Percentiles rank a stretch among this genome's conserved stretches.
Conservation (phyloP, 2,888 invertebrate species). For the Chaetogeoica ovagalla region DNA sequence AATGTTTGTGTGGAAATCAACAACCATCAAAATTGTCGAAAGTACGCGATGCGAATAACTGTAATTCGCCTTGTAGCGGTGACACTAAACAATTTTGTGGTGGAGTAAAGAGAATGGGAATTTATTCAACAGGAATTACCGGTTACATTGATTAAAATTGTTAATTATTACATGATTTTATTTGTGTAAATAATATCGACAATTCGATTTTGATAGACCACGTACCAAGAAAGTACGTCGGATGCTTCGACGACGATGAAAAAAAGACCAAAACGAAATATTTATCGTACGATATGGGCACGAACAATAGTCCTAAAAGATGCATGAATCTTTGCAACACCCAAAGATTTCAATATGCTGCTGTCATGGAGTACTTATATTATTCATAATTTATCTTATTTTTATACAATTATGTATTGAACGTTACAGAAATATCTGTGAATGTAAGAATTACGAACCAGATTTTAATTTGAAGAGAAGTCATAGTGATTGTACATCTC, state of each 20-base stretch:
- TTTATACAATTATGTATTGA: too few species aligned
- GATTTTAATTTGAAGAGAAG: conserved; percentile 2
- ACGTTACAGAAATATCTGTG: conserved; percentile 5
- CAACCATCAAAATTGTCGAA: conserved; percentile 19
- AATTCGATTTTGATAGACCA: too few species aligned
- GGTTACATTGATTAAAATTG: background rate
- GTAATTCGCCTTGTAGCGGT: too few species aligned
- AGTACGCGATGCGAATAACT: conserved; percentile 49
- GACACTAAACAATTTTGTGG: conserved; percentile 54
- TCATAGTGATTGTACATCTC: background rate
- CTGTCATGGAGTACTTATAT: background rate
- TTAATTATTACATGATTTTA: background rate
- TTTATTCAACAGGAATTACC: conserved; percentile 54
- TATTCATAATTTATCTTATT: background rate
- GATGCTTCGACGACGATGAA: background rate
- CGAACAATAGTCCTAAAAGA: conserved; percentile 26
- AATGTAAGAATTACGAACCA: background rate
- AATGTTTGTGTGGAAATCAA: background rate
- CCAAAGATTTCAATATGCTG: conserved; percentile 18
- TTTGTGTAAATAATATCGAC: too few species aligned
- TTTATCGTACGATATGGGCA: conserved; percentile 20
- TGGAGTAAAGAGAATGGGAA: conserved; percentile 55
- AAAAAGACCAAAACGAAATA: background rate
- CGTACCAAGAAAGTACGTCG: too few species aligned
- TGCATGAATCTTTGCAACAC: conserved; percentile 38